Evolutionary conservation across 2,113 vertebrate species (phyloP).

Genomic region (Cranoglanis bouderius): DNA sequence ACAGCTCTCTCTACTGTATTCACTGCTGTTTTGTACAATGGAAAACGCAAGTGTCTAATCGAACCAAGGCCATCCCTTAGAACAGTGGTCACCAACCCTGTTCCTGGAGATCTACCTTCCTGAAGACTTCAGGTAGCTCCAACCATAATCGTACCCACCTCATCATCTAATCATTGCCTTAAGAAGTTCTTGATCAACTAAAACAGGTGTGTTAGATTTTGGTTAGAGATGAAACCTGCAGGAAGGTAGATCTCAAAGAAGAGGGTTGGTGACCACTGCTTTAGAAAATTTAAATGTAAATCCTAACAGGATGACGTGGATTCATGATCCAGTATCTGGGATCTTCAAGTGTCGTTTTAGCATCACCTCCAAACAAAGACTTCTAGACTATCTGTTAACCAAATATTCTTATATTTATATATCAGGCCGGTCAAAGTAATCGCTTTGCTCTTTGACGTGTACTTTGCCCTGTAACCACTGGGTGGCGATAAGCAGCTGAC

Average conservation of each 20-base stretch:
- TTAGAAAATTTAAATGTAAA: neutral
- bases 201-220: no score
- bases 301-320: neutral
- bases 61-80: neutral
- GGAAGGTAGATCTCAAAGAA: no score
- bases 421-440: neutral
- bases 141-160: no score
- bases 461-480: slow-evolving; percentile 64
- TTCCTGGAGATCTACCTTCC: no score
- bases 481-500: slow-evolving; percentile 78
- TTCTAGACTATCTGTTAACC: neutral
- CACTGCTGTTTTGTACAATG: neutral
- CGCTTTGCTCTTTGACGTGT: slow-evolving; percentile 22
- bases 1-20: neutral
- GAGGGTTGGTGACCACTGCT: no score
- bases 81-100: no score
- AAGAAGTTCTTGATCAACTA: no score
- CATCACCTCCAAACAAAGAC: neutral
- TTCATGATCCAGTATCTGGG: neutral
- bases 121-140: no score
- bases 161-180: no score
- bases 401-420: neutral
- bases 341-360: neutral
- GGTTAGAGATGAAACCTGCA: no score
- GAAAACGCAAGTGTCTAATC: neutral